Evolutionary conservation across 2,888 invertebrate genomes (phyloP).

Genomic region (Melieria picta): DNA sequence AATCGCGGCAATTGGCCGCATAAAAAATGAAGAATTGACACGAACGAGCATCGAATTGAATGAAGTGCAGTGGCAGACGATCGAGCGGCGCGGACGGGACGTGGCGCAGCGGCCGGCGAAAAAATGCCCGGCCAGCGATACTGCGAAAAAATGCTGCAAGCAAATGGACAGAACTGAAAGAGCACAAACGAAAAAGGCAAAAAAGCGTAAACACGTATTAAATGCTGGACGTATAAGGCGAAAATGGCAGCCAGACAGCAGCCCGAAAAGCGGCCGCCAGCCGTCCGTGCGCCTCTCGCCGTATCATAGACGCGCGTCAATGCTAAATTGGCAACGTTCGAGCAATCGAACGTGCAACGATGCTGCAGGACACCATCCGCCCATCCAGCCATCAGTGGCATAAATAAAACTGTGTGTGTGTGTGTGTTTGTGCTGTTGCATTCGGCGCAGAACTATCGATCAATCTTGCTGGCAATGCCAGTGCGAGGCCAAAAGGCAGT

Average conservation of each 20-base stretch:
- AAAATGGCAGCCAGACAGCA: not conserved
- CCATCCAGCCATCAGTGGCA: constrained; percentile 18
- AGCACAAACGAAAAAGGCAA: not conserved
- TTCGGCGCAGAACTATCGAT: too few species aligned
- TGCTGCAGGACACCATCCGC: not conserved
- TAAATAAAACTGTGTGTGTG: not conserved
- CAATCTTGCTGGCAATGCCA: not conserved
- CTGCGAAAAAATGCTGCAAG: not conserved
- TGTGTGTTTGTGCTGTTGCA: too few species aligned
- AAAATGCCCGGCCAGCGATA: not conserved
- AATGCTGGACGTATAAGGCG: constrained; percentile 28
- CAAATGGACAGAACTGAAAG: not conserved
- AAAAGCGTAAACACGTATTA: constrained; percentile 6
- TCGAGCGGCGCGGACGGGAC: not conserved
- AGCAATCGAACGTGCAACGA: not conserved
- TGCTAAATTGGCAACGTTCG: constrained; percentile 28
- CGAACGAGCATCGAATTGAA: constrained; percentile 44
- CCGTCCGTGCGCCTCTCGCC: not conserved
- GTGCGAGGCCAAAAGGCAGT: not conserved
- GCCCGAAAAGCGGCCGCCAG: too few species aligned
- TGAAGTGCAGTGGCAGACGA: constrained; percentile 13
- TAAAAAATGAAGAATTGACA: constrained; percentile 44
- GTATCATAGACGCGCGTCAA: constrained; percentile 31
- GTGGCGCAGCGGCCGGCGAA: not conserved
- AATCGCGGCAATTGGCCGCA: constrained; percentile 40